Percentiles rank a stretch among this genome's conserved stretches.
Evolutionary conservation across 2,888 invertebrate genomes (phyloP).

Genomic region (Hesperia comma): DNA sequence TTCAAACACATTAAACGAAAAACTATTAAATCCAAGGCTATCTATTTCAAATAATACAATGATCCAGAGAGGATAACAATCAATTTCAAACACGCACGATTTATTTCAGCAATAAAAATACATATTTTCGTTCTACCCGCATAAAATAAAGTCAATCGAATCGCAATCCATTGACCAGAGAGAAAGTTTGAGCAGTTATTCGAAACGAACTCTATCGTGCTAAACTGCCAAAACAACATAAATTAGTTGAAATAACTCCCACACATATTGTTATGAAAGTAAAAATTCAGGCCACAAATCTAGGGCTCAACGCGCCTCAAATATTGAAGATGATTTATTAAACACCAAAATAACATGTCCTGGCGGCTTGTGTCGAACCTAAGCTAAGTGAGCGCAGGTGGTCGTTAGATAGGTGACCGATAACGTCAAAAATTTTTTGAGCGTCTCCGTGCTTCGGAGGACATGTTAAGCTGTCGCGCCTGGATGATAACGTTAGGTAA

Average conservation of each 20-base stretch:
- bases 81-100: slow-evolving; percentile 26
- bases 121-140: slow-evolving; percentile 25
- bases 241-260: slow-evolving; percentile 32
- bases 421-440: no score
- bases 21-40: not conserved
- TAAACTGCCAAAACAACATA: slow-evolving; percentile 35
- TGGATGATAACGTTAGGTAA: no score
- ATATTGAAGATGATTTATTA: not conserved
- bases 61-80: slow-evolving; percentile 12
- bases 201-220: slow-evolving; percentile 26
- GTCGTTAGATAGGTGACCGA: no score
- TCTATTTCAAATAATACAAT: slow-evolving; percentile 6
- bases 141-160: slow-evolving; percentile 31
- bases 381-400: no score
- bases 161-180: slow-evolving; percentile 27
- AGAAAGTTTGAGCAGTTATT: slow-evolving; percentile 31
- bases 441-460: no score
- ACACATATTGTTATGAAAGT: slow-evolving; percentile 28
- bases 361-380: no score
- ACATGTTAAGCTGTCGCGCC: no score
- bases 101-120: slow-evolving; percentile 32
- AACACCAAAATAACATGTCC: no score
- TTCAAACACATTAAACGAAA: no score
- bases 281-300: slow-evolving; percentile 41
- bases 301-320: slow-evolving; percentile 17